These are phyloP conservation scores for Dasysyrphus albostriatus DNA, from an alignment of 2,888 invertebrate genomes.

Conservation along the genomic window DNA sequence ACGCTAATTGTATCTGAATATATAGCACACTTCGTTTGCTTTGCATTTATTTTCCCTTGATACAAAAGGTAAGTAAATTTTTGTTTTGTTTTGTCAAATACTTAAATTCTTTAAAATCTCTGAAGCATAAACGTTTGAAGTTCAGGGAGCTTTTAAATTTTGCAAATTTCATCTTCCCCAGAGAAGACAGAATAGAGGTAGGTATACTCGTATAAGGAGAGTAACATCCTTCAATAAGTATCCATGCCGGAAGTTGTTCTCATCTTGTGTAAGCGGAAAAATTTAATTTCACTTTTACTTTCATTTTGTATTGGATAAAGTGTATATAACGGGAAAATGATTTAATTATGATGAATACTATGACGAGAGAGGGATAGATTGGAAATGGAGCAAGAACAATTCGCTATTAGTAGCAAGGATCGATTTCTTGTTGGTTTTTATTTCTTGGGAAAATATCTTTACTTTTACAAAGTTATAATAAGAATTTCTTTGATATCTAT, in stretches of 20 bases:
- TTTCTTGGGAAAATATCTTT: neutral
- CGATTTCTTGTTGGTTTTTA: conserved; percentile 25
- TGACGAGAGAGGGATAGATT: conserved; percentile 10
- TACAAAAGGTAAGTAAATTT: conserved; percentile 48
- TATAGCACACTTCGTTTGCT: conserved; percentile 60
- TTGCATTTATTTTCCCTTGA: conserved; percentile 56
- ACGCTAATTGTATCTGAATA: conserved; percentile 19
- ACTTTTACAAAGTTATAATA: neutral
- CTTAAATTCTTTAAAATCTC: conserved; percentile 35
- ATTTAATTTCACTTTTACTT: conserved; percentile 57
- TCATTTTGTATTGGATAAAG: conserved; percentile 53
- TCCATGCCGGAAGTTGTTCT: conserved; percentile 58
- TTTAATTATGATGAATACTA: conserved; percentile 62
- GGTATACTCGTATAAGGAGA: neutral
- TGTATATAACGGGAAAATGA: conserved; percentile 35
- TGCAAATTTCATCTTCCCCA: conserved; percentile 42
- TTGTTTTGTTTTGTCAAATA: neutral
- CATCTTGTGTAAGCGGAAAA: conserved; percentile 61
- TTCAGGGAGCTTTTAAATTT: conserved; percentile 45
- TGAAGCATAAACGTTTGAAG: conserved; percentile 39
- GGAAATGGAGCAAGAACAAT: conserved; percentile 16
- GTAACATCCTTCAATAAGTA: neutral
- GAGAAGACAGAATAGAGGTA: neutral
- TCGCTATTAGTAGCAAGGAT: conserved; percentile 27
- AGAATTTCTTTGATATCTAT: neutral